A percentile compares a stretch with the other conserved stretches of the same genome.
phyloP scores from a whole-genome alignment of 35 echinoderm and acorn worm species.

The Ophioderma brevispina region DNA sequence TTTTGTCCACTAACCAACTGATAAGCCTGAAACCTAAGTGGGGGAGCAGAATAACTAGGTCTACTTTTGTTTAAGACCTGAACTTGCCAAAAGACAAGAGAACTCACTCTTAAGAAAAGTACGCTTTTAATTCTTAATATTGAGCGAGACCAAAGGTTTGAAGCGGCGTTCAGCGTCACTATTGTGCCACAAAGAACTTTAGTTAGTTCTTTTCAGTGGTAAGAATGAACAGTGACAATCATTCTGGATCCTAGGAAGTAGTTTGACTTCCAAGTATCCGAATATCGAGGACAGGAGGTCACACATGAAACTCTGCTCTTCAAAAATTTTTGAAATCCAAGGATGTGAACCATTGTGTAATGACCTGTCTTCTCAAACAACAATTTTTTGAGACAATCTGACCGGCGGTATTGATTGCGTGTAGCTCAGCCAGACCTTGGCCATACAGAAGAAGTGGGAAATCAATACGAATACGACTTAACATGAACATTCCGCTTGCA shows the following conservation, averaged over 20 bases:
- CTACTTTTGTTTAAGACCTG: no score
- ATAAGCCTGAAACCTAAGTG: slow-evolving; percentile 18
- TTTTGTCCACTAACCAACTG: slow-evolving; percentile 36
- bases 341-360: slow-evolving; percentile 15
- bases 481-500: background rate
- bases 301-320: slow-evolving; percentile 40
- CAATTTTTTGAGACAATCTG: slow-evolving; percentile 3
- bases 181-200: no score
- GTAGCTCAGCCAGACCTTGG: slow-evolving; percentile 14
- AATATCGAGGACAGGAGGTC: slow-evolving; percentile 47
- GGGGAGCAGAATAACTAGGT: background rate
- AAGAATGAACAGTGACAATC: no score
- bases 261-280: slow-evolving; percentile 26
- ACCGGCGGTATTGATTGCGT: slow-evolving; percentile 50
- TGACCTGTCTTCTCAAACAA: background rate
- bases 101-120: no score
- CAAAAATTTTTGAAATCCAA: slow-evolving; percentile 13
- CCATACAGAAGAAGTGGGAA: slow-evolving; percentile 9
- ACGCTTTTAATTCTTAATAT: no score
- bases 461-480: slow-evolving; percentile 18
- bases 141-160: no score
- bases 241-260: slow-evolving; percentile 47
- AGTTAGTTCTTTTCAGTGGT: no score
- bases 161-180: no score
- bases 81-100: no score